phyloP scores from a whole-genome alignment of 2,888 invertebrate species.

The Netelia virgata region DNA sequence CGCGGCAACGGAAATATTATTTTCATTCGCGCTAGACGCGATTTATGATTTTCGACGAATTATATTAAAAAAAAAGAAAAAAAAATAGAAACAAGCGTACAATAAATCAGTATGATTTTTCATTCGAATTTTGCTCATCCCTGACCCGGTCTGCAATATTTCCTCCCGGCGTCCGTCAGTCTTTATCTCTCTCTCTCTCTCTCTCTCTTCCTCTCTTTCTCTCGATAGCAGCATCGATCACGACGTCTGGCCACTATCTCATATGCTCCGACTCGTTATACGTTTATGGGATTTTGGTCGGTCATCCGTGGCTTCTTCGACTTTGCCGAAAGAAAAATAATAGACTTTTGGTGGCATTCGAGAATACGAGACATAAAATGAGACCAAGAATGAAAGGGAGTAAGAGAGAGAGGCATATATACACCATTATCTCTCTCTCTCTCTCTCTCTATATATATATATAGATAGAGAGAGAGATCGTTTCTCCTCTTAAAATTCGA shows the following conservation, averaged over 20 bases:
- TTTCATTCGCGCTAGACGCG: not conserved
- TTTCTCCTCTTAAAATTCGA: conserved; percentile 17
- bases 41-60: not conserved
- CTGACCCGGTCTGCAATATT: conserved; percentile 7
- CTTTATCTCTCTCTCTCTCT: conserved; percentile 35
- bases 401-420: not conserved
- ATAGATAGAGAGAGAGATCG: conserved; percentile 21
- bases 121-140: conserved; percentile 1
- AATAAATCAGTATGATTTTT: not conserved
- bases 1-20: too few species aligned
- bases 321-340: conserved; percentile 27
- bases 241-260: conserved; percentile 42
- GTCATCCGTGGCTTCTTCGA: conserved; percentile 35
- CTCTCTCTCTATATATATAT: too few species aligned
- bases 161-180: conserved; percentile 39
- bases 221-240: conserved; percentile 51
- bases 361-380: conserved; percentile 27
- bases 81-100: not conserved
- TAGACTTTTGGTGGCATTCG: conserved; percentile 13
- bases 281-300: conserved; percentile 55
- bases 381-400: conserved; percentile 24
- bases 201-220: not conserved
- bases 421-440: too few species aligned
- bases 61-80: not conserved
- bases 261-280: conserved; percentile 41